Percentiles rank a stretch among this genome's conserved stretches.
Conservation (phyloP, 2,797 vertebrate genomes). For the Lophura swinhoii region DNA sequence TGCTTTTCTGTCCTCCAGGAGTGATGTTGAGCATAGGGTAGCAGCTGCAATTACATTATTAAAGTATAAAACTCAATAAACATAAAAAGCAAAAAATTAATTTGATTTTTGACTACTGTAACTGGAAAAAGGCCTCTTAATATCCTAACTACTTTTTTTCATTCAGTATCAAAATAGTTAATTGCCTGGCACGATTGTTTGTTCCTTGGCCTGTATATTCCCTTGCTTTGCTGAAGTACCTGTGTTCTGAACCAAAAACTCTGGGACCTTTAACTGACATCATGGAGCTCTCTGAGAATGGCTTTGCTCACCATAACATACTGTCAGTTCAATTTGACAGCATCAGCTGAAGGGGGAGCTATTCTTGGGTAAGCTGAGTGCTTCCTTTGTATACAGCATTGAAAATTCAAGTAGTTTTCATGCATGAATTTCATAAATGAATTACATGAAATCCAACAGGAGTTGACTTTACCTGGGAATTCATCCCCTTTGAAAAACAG, state of each 20-base stretch:
- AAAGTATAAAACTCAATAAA: constrained; percentile 35
- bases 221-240: neutral
- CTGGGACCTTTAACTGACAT: neutral
- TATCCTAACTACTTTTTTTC: neutral
- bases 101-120: constrained; percentile 19
- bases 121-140: neutral
- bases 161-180: constrained; percentile 5
- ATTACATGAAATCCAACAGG: neutral
- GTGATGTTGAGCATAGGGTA: neutral
- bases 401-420: neutral
- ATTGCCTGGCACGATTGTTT: neutral
- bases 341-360: neutral
- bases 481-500: neutral
- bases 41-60: neutral
- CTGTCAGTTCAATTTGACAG: neutral
- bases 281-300: neutral
- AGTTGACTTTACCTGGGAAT: neutral
- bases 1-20: neutral
- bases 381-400: neutral
- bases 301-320: neutral
- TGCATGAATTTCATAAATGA: neutral
- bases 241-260: neutral
- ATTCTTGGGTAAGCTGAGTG: neutral
- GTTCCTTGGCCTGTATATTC: neutral
- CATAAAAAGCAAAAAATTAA: neutral